Percentiles rank a stretch among this genome's conserved stretches.
phyloP scores from a whole-genome alignment of 2,888 invertebrate species.

The Choristoneura rosaceana region DNA sequence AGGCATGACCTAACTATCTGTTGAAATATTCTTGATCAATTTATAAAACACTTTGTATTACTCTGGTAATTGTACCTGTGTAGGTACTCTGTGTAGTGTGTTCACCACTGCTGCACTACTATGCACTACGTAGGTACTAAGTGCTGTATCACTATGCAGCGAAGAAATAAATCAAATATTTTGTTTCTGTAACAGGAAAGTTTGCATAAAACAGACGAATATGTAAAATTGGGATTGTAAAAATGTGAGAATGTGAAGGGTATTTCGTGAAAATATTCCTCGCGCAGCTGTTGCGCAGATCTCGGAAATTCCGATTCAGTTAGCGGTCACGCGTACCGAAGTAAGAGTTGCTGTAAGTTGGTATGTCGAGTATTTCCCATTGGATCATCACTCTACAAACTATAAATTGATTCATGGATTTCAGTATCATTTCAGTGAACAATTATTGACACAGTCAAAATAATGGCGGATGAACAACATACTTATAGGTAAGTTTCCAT shows the following conservation, averaged over 20 bases:
- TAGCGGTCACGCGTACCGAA: slow-evolving; percentile 31
- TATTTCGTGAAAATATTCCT: slow-evolving; percentile 67
- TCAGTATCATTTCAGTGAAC: not conserved
- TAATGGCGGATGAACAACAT: not conserved
- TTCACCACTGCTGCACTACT: too few relatives aligned
- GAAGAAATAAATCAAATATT: slow-evolving; percentile 13
- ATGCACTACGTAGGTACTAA: too few relatives aligned
- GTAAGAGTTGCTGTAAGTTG: slow-evolving; percentile 10
- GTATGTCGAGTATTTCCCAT: not conserved
- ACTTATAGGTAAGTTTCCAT: too few relatives aligned
- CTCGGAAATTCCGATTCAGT: slow-evolving; percentile 55
- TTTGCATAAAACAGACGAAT: slow-evolving; percentile 45
- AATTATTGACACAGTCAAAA: not conserved
- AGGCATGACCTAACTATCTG: too few relatives aligned
- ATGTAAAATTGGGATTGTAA: slow-evolving; percentile 56
- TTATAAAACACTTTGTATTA: not conserved
- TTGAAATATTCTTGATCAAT: too few relatives aligned
- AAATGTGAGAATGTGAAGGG: slow-evolving; percentile 55
- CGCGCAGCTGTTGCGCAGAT: slow-evolving; percentile 65
- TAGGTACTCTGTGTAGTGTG: too few relatives aligned
- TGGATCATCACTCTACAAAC: not conserved
- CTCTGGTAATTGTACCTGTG: not conserved
- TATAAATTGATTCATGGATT: not conserved
- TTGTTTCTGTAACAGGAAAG: slow-evolving; percentile 16
- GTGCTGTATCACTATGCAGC: too few relatives aligned